Evolutionary conservation across 2,797 vertebrate genomes (phyloP).

Genomic region (Bucorvus abyssinicus): DNA sequence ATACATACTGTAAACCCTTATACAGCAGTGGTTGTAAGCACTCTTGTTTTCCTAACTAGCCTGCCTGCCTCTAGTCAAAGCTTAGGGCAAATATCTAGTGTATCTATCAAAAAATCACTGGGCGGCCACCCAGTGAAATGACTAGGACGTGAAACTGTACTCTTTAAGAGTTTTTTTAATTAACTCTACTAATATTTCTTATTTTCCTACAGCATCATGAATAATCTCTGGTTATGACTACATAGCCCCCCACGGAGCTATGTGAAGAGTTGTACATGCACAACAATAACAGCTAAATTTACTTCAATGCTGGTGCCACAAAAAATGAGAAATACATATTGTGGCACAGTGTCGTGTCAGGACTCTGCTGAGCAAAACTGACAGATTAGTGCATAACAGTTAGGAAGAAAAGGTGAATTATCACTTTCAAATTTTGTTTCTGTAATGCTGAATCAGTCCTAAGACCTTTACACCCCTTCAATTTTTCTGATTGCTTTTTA

Average conservation of each 20-base stretch:
- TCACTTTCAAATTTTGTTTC: background rate
- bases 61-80: background rate
- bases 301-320: background rate
- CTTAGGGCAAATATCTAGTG: background rate
- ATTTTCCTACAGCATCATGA: background rate
- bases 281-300: background rate
- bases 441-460: background rate
- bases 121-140: background rate
- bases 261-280: background rate
- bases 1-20: background rate
- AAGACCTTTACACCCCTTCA: background rate
- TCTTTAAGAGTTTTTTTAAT: background rate
- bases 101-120: background rate
- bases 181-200: conserved; percentile 12
- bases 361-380: background rate
- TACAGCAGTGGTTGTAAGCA: background rate
- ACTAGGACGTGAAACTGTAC: background rate
- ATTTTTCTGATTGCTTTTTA: conserved; percentile 6
- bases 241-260: background rate
- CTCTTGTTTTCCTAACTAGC: background rate
- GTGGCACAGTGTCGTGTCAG: background rate
- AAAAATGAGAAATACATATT: background rate
- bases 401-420: background rate
- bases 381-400: background rate
- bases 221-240: background rate